Evolutionary conservation across 2,113 vertebrate genomes (phyloP).

Genomic region (Donacobius atricapilla): DNA sequence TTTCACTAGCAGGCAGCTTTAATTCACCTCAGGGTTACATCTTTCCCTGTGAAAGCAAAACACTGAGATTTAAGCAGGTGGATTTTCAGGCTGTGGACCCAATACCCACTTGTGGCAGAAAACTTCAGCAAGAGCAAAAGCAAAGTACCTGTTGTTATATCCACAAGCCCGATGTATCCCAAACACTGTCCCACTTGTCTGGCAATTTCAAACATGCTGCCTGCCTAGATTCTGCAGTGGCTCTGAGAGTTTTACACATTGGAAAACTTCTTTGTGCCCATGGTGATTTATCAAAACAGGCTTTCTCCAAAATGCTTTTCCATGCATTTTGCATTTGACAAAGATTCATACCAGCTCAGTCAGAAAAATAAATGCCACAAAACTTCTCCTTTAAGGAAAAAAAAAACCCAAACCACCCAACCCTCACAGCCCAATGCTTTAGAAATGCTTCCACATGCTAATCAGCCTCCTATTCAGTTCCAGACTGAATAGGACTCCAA

Average conservation of each 20-base stretch:
- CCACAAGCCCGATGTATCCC: background rate
- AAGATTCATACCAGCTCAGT: conserved; percentile 43
- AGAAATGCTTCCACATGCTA: conserved; percentile 76
- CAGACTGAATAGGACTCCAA: conserved; percentile 72
- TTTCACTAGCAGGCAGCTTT: background rate
- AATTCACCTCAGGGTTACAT: background rate
- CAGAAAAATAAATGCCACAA: conserved; percentile 61
- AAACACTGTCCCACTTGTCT: background rate
- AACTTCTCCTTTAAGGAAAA: conserved; percentile 70
- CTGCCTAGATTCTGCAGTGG: background rate
- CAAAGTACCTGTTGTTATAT: background rate
- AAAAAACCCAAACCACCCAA: background rate
- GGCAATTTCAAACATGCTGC: background rate
- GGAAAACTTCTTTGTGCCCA: background rate
- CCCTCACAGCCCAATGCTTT: conserved; percentile 58
- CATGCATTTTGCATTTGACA: conserved; percentile 51
- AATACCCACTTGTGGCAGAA: background rate
- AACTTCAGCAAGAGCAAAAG: background rate
- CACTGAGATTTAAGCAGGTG: background rate
- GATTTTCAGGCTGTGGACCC: background rate
- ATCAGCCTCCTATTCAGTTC: conserved; percentile 76
- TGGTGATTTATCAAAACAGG: conserved; percentile 11
- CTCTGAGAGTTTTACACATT: background rate
- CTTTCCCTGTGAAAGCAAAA: background rate
- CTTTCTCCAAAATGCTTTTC: conserved; percentile 42